Conservation (phyloP, 2,888 invertebrate species). For the Odontomyia ornata region DNA sequence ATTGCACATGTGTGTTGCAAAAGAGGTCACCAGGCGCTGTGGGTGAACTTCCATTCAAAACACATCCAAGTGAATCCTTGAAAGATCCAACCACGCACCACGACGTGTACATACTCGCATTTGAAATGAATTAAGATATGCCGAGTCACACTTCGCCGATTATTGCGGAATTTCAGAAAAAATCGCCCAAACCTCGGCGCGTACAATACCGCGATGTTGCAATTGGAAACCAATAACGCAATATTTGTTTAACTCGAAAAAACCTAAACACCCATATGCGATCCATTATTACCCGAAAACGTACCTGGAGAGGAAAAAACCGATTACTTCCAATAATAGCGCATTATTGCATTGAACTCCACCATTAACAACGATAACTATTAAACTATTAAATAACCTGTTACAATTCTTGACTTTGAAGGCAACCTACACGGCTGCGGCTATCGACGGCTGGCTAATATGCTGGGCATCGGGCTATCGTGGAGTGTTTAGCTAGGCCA, state of each 20-base stretch:
- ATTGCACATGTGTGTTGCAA: not conserved
- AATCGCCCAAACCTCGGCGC: no score
- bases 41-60: not conserved
- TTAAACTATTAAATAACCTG: slow-evolving; percentile 35
- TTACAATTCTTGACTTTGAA: slow-evolving; percentile 41
- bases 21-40: not conserved
- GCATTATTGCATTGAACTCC: slow-evolving; percentile 26
- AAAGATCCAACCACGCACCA: slow-evolving; percentile 6
- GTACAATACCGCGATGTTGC: not conserved
- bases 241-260: slow-evolving; percentile 17
- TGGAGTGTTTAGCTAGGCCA: not conserved
- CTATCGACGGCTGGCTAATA: slow-evolving; percentile 6
- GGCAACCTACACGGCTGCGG: slow-evolving; percentile 31
- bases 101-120: not conserved
- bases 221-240: not conserved
- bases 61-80: not conserved
- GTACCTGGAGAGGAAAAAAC: slow-evolving; percentile 21
- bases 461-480: slow-evolving; percentile 4
- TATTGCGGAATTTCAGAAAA: not conserved
- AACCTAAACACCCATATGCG: slow-evolving; percentile 21
- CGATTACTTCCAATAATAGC: slow-evolving; percentile 24
- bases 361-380: slow-evolving; percentile 27
- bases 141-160: not conserved
- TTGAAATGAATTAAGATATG: not conserved
- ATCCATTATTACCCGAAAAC: slow-evolving; percentile 4